Evolutionary conservation across 1,140 invertebrate species (phyloP), one percentile per base, ranked within the genome.

Genomic region (Calycopis cecrops): DNA sequence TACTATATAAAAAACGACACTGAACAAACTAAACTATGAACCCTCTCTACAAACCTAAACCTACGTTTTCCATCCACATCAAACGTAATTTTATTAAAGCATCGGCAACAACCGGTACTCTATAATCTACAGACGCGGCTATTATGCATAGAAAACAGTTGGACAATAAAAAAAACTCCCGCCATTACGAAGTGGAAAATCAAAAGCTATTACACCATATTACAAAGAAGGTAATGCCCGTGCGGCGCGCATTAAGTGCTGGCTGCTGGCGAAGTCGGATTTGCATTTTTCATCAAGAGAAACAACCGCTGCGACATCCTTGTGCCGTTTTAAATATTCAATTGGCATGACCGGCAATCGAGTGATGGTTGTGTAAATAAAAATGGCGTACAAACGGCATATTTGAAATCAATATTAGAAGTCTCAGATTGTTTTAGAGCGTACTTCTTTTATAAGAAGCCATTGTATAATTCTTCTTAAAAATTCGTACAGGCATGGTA

Each of bases 91-190:
- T 2, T 28, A 37, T 9, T 37, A n/a, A 10, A 37, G 35, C 35
- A 37, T 37, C 40, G 40, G 14, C 12, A 12, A 42, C 40, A 16
- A 16, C 40, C 16, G 40, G 40, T 16, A 42, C 67, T 64, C 79
- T 85, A 74, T 82, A 83, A 83, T 85, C 74, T 79, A n/a, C 9
- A 61, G 55, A 47, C 53, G 38, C 62, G 44, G 38, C 60, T 62
- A 83, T 81, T 83, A 85, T 79, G 70, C 72, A 74, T 74, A 76
- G 71, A 79, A 80, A 77, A 76, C 62, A 70, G 74, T 72, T 73
- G 60, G 67, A 62, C 74, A 73, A 77, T 74, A 78, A 79, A 75
- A 28, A 28, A 81, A 76, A 76, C 69, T 69, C 59, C 52, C 57
- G 60, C 60, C 63, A 71, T 69, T 62, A 63, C 63, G 69, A 67